These are phyloP conservation scores for Anastrepha obliqua DNA, from an alignment of 1,140 invertebrate species.

Conservation along the genomic window DNA sequence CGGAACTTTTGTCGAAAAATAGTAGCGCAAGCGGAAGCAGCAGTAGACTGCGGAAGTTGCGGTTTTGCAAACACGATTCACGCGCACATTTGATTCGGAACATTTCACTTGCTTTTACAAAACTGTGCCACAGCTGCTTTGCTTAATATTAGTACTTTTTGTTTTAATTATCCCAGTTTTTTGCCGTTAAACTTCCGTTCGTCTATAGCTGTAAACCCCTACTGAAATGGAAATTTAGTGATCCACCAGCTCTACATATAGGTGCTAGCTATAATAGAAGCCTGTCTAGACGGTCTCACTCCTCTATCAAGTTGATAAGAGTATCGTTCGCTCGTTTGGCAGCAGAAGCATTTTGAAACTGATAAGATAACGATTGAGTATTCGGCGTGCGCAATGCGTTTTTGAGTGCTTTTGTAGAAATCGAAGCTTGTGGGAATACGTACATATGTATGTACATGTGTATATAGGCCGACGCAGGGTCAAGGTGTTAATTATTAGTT, in stretches of 20 bases:
- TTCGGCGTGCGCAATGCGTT: background rate
- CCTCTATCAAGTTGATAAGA: background rate
- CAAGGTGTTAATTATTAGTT: background rate
- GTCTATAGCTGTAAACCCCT: background rate
- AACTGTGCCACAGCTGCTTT: background rate
- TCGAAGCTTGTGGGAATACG: background rate
- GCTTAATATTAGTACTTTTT: background rate
- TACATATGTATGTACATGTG: background rate
- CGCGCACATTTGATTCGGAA: background rate
- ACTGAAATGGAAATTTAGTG: constrained; percentile 25
- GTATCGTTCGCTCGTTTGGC: background rate
- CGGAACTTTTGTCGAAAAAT: background rate
- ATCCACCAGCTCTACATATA: background rate
- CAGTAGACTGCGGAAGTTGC: background rate
- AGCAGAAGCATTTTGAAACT: background rate
- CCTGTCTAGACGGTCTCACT: background rate
- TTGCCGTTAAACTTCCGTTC: background rate
- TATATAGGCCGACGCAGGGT: background rate
- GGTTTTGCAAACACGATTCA: background rate
- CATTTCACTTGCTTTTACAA: background rate
- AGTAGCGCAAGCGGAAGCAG: background rate
- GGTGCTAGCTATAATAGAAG: background rate
- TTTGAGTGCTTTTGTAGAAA: background rate
- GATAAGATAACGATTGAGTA: constrained; percentile 40
- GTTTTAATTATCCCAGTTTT: background rate